Base-by-base conservation (phyloP, 2,797 vertebrate genomes). In the Corythornis leucogaster region DNA sequence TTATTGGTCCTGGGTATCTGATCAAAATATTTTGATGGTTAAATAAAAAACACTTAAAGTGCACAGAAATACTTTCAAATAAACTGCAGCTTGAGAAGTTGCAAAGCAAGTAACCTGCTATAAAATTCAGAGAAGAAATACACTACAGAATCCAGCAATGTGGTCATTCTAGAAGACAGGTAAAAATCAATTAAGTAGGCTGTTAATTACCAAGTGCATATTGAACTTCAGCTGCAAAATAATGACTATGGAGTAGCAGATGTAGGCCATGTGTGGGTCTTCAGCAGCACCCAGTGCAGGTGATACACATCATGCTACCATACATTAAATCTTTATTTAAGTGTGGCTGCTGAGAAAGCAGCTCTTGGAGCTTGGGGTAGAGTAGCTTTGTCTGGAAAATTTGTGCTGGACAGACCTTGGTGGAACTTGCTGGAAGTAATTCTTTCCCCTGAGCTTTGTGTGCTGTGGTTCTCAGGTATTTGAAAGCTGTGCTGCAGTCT, bases 211-310 rank as follows among this genome's bases (percentile, higher is more conserved):
- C 17, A 58, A 11, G 6, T 30, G 13, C 11, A 16, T 46, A 8
- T 66, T 51, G 79, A 74, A 63, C 18, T 81, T 38, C 68, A 80
- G 43, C 55, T 94, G 38, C n/a, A 83, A 78, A 87, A 62, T 55
- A 55, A 64, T 24, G 16, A 40, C 1, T 1, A 15, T 4, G 1
- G 62, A 87, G 38, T 13, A 55, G 46, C 38, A 78, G 87, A 83
- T 22, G 67, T 8, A 68, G 58, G 7, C 22, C 42, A 31, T 20
- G n/a, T 71, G 12, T 80, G 50, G 28, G 50, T 31, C 69, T 15
- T 70, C 15, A 91, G 54, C 55, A 92, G 70, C 24, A 66, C 42
- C 8, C 57, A 77, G 40, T 30, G 30, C 57, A 82, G 84, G 30
- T 79, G 78, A 87, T 24, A 59, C 40, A 48, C 67, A 43, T 16